Evolutionary conservation across 1,140 invertebrate genomes (phyloP).

Genomic region (Acromyrmex echinatior): DNA sequence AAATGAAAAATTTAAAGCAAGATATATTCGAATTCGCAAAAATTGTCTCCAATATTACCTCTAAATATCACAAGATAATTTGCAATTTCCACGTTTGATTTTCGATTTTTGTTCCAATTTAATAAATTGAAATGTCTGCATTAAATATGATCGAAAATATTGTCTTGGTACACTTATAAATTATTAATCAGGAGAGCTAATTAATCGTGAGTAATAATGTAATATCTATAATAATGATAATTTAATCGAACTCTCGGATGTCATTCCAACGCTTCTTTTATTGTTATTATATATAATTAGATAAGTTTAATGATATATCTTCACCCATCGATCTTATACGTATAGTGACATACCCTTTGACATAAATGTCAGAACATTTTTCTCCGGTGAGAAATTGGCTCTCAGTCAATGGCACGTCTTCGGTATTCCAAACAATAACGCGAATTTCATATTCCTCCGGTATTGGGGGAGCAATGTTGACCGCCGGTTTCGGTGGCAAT

Average conservation of each 20-base stretch:
- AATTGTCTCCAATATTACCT: neutral
- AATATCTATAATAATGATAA: neutral
- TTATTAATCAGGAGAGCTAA: neutral
- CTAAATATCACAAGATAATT: neutral
- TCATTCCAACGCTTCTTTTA: no score
- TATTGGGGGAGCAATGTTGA: conserved; percentile 92
- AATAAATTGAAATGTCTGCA: no score
- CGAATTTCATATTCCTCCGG: conserved; percentile 93
- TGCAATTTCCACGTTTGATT: neutral
- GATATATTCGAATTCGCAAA: neutral
- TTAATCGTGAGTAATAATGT: neutral
- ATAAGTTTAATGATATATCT: no score
- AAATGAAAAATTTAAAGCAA: conserved; percentile 4
- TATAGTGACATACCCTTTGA: conserved; percentile 90
- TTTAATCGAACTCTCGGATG: neutral
- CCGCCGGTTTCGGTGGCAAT: conserved; percentile 88
- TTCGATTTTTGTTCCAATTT: neutral
- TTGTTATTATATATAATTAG: neutral
- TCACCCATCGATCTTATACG: neutral
- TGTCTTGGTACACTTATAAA: neutral
- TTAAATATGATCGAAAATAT: no score
- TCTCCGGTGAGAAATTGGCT: conserved; percentile 93
- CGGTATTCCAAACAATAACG: conserved; percentile 94
- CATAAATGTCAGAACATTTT: conserved; percentile 94
- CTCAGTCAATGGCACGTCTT: conserved; percentile 91